phyloP scores from a whole-genome alignment of 2,113 vertebrate genomes.

The Oreochromis tanganicae region DNA sequence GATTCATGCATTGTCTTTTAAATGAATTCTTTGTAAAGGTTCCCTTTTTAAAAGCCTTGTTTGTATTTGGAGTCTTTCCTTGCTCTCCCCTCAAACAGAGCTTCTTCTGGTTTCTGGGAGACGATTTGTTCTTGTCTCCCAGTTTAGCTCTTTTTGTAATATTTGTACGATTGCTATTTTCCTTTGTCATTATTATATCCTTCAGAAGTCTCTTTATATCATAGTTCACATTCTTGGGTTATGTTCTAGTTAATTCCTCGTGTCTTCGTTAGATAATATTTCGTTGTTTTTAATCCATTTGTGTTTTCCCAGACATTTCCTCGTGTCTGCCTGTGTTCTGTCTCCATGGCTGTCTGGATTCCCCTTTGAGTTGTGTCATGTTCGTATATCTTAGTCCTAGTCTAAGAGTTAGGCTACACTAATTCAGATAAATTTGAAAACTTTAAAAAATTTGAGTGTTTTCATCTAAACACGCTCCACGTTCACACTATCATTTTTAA shows the following conservation, averaged over 20 bases:
- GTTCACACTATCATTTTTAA: no score
- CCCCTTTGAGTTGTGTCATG: no score
- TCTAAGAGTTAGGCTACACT: no score
- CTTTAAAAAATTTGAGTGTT: no score
- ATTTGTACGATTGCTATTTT: not conserved
- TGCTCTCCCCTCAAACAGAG: not conserved
- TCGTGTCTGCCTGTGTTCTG: no score
- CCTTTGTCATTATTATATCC: not conserved
- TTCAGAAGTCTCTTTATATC: not conserved
- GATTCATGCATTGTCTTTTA: conserved; percentile 71
- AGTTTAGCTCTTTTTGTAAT: not conserved
- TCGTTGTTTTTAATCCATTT: no score
- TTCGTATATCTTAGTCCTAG: no score
- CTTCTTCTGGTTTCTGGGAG: not conserved
- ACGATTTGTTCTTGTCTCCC: not conserved
- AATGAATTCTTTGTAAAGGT: conserved; percentile 42
- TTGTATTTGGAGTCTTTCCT: conserved; percentile 41
- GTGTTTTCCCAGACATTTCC: no score
- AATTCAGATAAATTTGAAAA: no score
- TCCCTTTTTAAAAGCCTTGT: conserved; percentile 46
- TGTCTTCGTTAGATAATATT: not conserved
- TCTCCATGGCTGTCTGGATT: no score
- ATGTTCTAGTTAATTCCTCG: not conserved
- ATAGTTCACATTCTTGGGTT: not conserved
- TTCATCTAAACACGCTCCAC: no score